Evolutionary conservation across 1,140 invertebrate genomes (phyloP), one percentile per base, ranked within the genome.

Genomic region (Pseudomyrmex gracilis): DNA sequence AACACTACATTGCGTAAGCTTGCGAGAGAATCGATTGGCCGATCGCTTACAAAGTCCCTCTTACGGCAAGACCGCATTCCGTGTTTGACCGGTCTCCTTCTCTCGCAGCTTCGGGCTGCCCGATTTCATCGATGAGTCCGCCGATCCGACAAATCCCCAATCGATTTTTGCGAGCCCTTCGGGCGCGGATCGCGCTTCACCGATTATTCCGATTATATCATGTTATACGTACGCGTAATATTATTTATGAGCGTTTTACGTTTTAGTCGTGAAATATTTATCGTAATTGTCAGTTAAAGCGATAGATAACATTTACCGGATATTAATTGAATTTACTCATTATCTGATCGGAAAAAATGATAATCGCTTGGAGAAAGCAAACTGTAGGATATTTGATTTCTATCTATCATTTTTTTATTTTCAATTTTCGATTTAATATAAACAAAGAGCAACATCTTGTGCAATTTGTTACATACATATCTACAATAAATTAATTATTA

Each of bases 51-150:
- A 90, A 90, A 91, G 85, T 91, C 83, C 83, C 53, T 90, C 85
- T 90, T 91, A 89, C 87, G 87, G 90, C 87, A 84, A 86, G 90
- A 90, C 90, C 86, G 82, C 90, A 92, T 91, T 91, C 90, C 90
- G 82, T 71, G 71, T 90, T 91, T 87, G 89, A 91, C 84, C 89
- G 86, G 61, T 87, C 87, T 83, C 85, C 85, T 34, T 34, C 34
- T 34, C 13, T 87, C 84, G 61, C 71, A 67, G 61, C 47, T 15
- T 58, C 20, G 9, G 55, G 71, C 80, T 83, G 68, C 82, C 82
- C 84, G 70, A 85, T 88, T 83, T 85, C 80, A 78, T 87, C 87
- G 85, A 89, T 87, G 87, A 87, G 90, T 89, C 78, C 87, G 86
- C 64, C 84, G 86, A 88, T 89, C 86, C 85, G 87, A 86, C 71